phyloP scores from a whole-genome alignment of 2,888 invertebrate species.

The Syritta pipiens region DNA sequence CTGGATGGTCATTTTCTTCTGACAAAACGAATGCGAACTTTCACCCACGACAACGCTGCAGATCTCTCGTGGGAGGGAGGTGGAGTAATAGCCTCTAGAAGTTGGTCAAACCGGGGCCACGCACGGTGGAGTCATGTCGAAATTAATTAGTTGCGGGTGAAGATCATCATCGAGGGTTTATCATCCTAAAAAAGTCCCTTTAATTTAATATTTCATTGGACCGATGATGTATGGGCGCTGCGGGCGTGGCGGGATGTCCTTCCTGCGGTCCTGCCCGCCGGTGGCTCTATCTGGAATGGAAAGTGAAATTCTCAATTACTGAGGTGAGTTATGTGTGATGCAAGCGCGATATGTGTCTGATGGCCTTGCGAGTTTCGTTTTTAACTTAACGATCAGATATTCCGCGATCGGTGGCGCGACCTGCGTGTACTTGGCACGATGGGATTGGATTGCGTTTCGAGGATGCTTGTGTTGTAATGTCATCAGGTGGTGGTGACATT shows the following conservation, averaged over 20 bases:
- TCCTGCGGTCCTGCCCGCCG: slow-evolving; percentile 15
- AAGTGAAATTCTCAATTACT: slow-evolving; percentile 67
- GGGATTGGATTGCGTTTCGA: slow-evolving; percentile 4
- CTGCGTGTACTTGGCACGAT: slow-evolving; percentile 48
- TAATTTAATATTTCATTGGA: slow-evolving; percentile 65
- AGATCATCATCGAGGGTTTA: slow-evolving; percentile 68
- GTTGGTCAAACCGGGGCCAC: slow-evolving; percentile 14
- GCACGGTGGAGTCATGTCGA: slow-evolving; percentile 42
- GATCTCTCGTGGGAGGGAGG: neutral
- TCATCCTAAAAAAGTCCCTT: slow-evolving; percentile 61
- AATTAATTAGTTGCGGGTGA: slow-evolving; percentile 69
- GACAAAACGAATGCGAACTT: slow-evolving; percentile 40
- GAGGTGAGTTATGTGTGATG: slow-evolving; percentile 43
- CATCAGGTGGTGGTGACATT: slow-evolving; percentile 48
- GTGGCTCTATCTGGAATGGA: slow-evolving; percentile 27
- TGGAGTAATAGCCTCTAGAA: slow-evolving; percentile 2
- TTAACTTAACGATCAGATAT: slow-evolving; percentile 14
- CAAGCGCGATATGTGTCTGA: slow-evolving; percentile 1
- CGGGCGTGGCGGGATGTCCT: slow-evolving; percentile 60
- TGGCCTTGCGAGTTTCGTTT: slow-evolving; percentile 63
- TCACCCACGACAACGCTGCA: slow-evolving; percentile 21
- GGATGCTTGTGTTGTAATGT: slow-evolving; percentile 16
- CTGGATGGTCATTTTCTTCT: slow-evolving; percentile 5
- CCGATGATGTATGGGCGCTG: slow-evolving; percentile 42
- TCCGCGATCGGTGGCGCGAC: slow-evolving; percentile 18